These are phyloP conservation scores for Scaptomyza cyrtandrae DNA, from an alignment of 2,888 invertebrate genomes.

Conservation along the genomic window DNA sequence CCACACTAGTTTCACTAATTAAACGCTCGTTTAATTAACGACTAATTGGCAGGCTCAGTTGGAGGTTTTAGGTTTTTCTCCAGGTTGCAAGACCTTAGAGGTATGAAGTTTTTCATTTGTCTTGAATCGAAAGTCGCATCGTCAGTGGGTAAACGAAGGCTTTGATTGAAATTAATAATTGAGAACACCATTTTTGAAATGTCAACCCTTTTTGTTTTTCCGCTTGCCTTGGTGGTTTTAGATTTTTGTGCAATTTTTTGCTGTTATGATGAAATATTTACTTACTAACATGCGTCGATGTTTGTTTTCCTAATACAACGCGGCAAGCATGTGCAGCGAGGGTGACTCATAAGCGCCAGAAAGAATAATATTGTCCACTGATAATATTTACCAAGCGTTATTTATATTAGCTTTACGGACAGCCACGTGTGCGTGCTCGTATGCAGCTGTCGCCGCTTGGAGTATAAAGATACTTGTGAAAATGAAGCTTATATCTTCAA, in stretches of 20 bases:
- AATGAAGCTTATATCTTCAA: neutral
- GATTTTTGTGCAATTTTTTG: conserved; percentile 27
- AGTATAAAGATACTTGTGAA: neutral
- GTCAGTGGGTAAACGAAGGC: conserved; percentile 2
- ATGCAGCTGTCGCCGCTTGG: conserved; percentile 3
- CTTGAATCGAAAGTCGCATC: neutral
- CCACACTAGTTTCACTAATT: conserved; percentile 64
- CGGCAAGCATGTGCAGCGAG: conserved; percentile 4
- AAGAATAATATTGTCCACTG: conserved; percentile 15
- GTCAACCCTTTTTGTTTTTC: conserved; percentile 10
- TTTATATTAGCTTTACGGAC: conserved; percentile 30
- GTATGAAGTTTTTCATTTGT: neutral
- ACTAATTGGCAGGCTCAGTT: conserved; percentile 37
- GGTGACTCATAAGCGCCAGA: conserved; percentile 6
- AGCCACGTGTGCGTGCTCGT: conserved; percentile 32
- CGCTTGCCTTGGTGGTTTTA: neutral
- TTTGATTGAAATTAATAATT: conserved; percentile 45
- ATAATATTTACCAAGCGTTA: conserved; percentile 53
- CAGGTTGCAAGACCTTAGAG: too few relatives aligned
- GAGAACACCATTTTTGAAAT: conserved; percentile 11
- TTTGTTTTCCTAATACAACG: conserved; percentile 21
- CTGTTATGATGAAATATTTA: conserved; percentile 48
- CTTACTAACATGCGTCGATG: conserved; percentile 48
- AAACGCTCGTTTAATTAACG: conserved; percentile 60
- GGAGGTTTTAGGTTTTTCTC: conserved; percentile 4